Base-by-base conservation (phyloP, 2,888 invertebrate genomes). In the Cryptophagus acutangulus region DNA sequence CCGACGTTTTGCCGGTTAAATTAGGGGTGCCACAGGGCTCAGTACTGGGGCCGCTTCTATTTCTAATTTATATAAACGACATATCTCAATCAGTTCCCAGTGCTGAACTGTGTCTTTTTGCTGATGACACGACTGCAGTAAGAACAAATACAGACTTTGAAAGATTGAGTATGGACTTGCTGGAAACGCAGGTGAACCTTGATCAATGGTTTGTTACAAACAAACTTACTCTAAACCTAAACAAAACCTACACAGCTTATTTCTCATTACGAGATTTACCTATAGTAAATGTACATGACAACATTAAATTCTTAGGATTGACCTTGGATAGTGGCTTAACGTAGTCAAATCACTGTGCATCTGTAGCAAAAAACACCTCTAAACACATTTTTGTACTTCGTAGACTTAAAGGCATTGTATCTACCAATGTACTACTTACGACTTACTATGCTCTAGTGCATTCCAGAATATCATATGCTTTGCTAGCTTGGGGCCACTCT, bases 11-110 rank as follows among this genome's bases (percentile, higher is more conserved):
- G 24, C 24, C 24, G 24, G 24, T 20, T 8, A 6, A 20, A n/a
- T 8, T 20, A 20, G 24, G 24, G n/a, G 24, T 20, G 24, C 24
- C 24, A n/a, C 24, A 20, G 24, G 24, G 24, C n/a, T 20, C 24
- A 20, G 24, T 20, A 20, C 24, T 20, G 24, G 24, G 24, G n/a
- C 24, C 24, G n/a, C 6, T 20, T 20, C n/a, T 6, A n/a, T 20
- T 20, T n/a, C n/a, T 20, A 20, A 6, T 20, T n/a, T 20, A 20
- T 20, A 20, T 20, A 8, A 20, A 20, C 24, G 24, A 20, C n/a
- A 20, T 20, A 6, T 20, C 24, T 8, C n/a, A 8, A n/a, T 8
- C 6, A 8, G 24, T 20, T 6, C 24, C 24, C n/a, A 20, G 24
- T 20, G 24, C 24, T 20, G 24, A 20, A 20, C 24, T 20, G 6